Evolutionary conservation across 1,140 invertebrate genomes (phyloP), one percentile per base, ranked within the genome.

Genomic region (Sitophilus oryzae): DNA sequence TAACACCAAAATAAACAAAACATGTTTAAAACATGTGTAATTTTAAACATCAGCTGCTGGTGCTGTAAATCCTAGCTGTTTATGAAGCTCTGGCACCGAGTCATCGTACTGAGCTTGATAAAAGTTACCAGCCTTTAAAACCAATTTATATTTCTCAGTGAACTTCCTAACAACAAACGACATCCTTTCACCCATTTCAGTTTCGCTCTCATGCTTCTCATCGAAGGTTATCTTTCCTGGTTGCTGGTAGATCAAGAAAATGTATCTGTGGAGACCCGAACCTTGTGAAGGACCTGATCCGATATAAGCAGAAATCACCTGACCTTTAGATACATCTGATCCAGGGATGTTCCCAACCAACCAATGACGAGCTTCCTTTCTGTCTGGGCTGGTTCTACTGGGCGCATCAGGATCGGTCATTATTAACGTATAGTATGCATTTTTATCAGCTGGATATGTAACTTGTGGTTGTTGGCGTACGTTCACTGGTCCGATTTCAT

Each of bases 341-440:
- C 87, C 91, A 3, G 89, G 89, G 65, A 97, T 91, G 67, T 97
- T 97, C 3, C 79, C 87, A 1, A 96, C 86, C 3, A 95, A 70
- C 92, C 93, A 96, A 71, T 96, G 93, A 63, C 91, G 88, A 84
- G 86, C 93, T 74, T 95, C 92, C 2, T 91, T 50, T 25, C 82
- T 87, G 43, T 79, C 86, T 0, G 84, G 88, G 23, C 87, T 76
- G 8, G 82, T 75, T 2, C 91, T 81, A 65, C 84, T 89, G 11
- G 92, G 92, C 9, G 91, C 90, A 79, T 96, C 92, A 3, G 91
- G 91, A 79, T 94, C 91, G 88, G 16, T 36, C 86, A 93, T 84
- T 44, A 83, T 82, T 0, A 96, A 70, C 6, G 88, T 89, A 68
- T 94, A 95, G 60, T 78, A 81, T 19, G 72, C 64, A 53, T 77